Conservation (phyloP, 2,113 vertebrate species). For the Corynorhinus townsendii region DNA sequence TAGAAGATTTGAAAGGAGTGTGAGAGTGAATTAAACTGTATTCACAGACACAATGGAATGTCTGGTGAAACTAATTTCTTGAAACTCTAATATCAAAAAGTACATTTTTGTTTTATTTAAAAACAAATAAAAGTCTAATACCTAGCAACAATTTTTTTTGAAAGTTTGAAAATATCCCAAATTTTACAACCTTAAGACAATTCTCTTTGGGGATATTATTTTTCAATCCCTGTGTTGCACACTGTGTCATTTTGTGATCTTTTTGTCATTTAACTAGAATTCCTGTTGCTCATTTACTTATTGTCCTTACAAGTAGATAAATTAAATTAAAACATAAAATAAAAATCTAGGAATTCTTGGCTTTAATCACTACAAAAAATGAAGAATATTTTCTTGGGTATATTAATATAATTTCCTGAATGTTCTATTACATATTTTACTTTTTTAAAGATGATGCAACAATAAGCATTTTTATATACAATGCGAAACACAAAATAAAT, state of each 20-base stretch:
- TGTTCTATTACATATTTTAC: not conserved
- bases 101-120: not conserved
- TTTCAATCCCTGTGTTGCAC: not conserved
- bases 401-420: not conserved
- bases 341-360: not conserved
- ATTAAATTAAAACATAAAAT: not conserved
- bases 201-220: not conserved
- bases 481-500: not conserved
- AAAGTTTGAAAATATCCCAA: not conserved
- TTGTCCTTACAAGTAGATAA: not conserved
- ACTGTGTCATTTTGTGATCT: not conserved
- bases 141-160: not conserved
- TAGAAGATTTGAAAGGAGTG: not conserved
- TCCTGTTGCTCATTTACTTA: not conserved
- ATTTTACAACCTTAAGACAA: not conserved
- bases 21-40: not conserved
- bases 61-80: not conserved
- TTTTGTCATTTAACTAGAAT: not conserved
- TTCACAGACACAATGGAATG: not conserved
- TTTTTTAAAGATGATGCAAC: not conserved
- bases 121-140: not conserved
- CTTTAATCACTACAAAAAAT: not conserved
- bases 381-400: not conserved
- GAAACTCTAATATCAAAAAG: not conserved
- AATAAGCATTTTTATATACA: not conserved